phyloP scores from a whole-genome alignment of 2,113 vertebrate species.

The Chelonoidis abingdonii region DNA sequence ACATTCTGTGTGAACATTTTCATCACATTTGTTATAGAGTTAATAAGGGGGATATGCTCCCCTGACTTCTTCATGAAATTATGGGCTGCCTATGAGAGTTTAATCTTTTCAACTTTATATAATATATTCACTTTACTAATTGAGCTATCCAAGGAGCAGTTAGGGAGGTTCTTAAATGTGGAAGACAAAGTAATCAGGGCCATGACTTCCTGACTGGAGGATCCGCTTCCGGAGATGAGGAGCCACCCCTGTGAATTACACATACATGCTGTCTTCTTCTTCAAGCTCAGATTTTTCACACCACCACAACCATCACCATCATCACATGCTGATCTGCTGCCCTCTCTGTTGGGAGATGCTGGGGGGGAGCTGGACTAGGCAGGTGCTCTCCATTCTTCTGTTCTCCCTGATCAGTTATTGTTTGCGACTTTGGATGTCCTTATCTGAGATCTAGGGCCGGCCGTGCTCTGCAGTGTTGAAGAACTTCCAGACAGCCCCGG shows the following conservation, averaged over 20 bases:
- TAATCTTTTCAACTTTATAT: constrained; percentile 99
- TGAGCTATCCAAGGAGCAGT: constrained; percentile 91
- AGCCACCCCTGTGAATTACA: constrained; percentile 28
- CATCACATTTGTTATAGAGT: constrained; percentile 99
- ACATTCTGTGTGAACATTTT: constrained; percentile 99
- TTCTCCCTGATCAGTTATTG: neutral
- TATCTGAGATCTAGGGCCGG: rapidly evolving
- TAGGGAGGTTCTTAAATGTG: constrained; percentile 87
- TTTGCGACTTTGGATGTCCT: neutral
- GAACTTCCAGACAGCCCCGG: rapidly evolving
- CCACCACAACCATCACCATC: neutral
- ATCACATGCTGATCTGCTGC: rapidly evolving
- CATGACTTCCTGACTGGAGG: constrained; percentile 80
- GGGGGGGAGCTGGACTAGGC: neutral
- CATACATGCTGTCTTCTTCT: neutral
- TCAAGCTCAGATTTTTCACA: neutral
- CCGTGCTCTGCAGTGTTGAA: rapidly evolving
- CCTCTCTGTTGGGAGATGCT: neutral
- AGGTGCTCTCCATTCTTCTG: neutral
- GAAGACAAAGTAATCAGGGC: constrained; percentile 84
- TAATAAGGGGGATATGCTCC: constrained; percentile 99
- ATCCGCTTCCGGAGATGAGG: constrained; percentile 78
- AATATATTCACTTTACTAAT: constrained; percentile 99
- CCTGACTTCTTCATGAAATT: constrained; percentile 99
- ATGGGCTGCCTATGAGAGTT: constrained; percentile 99